phyloP scores from a whole-genome alignment of 2,113 vertebrate genomes.

The Myiagra hebetior region DNA sequence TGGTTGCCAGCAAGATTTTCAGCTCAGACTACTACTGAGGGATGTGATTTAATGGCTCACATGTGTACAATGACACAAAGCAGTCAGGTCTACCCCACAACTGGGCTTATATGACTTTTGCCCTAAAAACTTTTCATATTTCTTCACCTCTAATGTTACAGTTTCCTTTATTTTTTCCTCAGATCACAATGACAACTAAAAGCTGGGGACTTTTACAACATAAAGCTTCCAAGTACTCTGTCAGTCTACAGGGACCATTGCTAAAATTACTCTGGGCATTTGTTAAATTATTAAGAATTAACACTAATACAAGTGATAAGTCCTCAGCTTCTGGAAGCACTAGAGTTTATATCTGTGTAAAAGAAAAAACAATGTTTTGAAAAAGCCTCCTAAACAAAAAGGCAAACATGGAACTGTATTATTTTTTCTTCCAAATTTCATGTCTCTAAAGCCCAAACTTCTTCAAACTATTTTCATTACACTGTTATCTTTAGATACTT shows the following conservation, averaged over 20 bases:
- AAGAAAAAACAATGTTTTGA: not conserved
- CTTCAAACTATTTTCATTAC: constrained; percentile 48
- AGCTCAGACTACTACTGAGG: not conserved
- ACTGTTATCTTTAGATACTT: constrained; percentile 66
- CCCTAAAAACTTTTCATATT: not conserved
- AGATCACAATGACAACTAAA: not conserved
- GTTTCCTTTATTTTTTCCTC: not conserved
- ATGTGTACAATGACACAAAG: not conserved
- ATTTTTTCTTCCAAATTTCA: constrained; percentile 13
- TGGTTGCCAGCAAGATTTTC: not conserved
- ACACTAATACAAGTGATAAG: not conserved
- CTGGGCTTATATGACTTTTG: not conserved
- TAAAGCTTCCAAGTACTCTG: fast-evolving
- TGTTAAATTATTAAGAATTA: not conserved
- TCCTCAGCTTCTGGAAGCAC: not conserved
- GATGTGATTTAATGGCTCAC: not conserved
- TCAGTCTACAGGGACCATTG: not conserved
- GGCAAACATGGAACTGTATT: not conserved
- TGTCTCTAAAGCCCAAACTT: constrained; percentile 55
- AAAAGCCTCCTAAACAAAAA: not conserved
- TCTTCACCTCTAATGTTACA: not conserved
- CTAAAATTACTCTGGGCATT: not conserved
- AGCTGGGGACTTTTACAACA: not conserved
- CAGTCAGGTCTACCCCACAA: not conserved
- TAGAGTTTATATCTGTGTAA: not conserved